phyloP scores from a whole-genome alignment of 2,113 vertebrate species.

The Oreochromis spilurus region DNA sequence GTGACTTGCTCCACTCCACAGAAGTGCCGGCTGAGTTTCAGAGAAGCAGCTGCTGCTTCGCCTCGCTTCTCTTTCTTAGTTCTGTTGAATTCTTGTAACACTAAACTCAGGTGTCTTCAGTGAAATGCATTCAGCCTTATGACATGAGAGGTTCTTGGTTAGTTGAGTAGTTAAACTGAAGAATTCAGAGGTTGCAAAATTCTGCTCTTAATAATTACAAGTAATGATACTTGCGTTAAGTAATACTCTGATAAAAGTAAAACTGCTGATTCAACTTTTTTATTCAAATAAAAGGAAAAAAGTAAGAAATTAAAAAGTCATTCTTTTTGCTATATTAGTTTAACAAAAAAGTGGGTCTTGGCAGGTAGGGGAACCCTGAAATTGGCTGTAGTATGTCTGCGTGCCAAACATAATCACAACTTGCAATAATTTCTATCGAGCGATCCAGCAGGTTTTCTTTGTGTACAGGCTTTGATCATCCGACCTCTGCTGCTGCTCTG shows the following conservation, averaged over 20 bases:
- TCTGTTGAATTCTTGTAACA: not conserved
- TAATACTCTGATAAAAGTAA: not conserved
- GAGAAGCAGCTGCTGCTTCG: not conserved
- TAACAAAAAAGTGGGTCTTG: not conserved
- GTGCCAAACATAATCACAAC: not conserved
- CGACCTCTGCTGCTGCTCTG: not conserved
- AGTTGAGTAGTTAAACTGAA: not conserved
- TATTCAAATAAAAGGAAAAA: not conserved
- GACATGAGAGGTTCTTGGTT: not conserved
- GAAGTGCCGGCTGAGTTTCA: not conserved
- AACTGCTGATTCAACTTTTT: not conserved
- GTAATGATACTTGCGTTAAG: not conserved
- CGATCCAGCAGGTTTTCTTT: not conserved
- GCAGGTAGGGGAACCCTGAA: not conserved
- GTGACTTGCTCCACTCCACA: not conserved
- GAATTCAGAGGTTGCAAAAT: not conserved
- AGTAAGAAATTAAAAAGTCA: fast-evolving
- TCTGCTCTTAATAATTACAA: not conserved
- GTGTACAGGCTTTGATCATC: not conserved
- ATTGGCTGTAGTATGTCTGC: not conserved
- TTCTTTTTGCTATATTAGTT: not conserved
- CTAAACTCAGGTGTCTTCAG: not conserved
- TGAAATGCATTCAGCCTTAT: not conserved
- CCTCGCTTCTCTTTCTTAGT: not conserved
- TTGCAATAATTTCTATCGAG: not conserved